Base-by-base conservation (phyloP, 2,113 vertebrate species). In the Garra rufa region DNA sequence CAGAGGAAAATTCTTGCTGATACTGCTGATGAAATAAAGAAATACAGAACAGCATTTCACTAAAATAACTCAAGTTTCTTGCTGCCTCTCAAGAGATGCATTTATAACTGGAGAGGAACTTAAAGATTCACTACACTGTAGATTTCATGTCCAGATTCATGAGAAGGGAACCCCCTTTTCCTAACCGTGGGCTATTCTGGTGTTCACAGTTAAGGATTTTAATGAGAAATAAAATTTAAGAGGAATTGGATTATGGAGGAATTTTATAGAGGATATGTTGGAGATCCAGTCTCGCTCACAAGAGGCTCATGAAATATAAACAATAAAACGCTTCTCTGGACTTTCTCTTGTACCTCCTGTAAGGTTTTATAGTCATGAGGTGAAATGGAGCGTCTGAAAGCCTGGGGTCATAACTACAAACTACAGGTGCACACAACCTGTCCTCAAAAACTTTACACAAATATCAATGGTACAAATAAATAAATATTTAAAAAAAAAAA, bases 171-270 rank as follows among this genome's bases (percentile, higher is more conserved):
- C 76, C 44, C 3, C 28, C 9, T 50, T n/a, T 46, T 69, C 48
- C 84, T 69, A 34, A 77, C 81, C 67, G 14, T 3, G 34, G 79
- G 76, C 76, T 19, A 11, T 44, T 82, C 83, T 82, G 63, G 52
- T 87, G 83, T 70, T 85, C 41, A 19, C n/a, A 52, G 52, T 83
- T 83, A 75, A 80, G 52, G 7, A 34, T 83, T 82, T 38, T 55
- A 43, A 77, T 15, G 9, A 59, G 81, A 46, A 63, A 59, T 61
- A 2, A 70, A 24, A 69, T 48, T 83, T 52, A 44, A 44, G 67
- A n/a, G 80, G 48, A 28, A 26, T 44, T 70, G 38, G 50, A 63
- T 76, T 83, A 19, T 6, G 21, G 26, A 46, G 9, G 34, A 34
- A 19, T 43, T 83, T 88, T 76, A 85, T 70, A 24, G 57, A 57